A percentile compares a stretch with the other conserved stretches of the same genome.
Evolutionary conservation across 1,140 invertebrate genomes (phyloP).

Genomic region (Caenorhabditis inopinata): DNA sequence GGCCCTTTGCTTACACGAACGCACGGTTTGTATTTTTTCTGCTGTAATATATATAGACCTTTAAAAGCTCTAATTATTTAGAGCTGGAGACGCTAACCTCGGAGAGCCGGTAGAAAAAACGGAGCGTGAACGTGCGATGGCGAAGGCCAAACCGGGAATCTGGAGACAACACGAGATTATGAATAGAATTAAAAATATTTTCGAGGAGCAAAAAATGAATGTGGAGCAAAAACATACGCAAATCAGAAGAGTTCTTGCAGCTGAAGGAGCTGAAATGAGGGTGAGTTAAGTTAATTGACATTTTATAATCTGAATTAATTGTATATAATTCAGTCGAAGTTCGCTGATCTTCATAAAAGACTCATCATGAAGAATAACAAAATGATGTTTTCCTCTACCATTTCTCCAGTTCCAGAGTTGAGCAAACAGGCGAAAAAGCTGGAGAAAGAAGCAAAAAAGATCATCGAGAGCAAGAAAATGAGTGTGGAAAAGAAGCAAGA

Average conservation of each 20-base stretch:
- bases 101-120: not conserved
- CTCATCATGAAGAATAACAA: constrained; percentile 12
- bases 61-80: not conserved
- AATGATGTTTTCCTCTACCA: not conserved
- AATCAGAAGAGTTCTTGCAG: not conserved
- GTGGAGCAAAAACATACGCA: constrained; percentile 7
- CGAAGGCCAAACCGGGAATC: not conserved
- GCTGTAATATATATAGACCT: not conserved
- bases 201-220: not conserved
- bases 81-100: not conserved
- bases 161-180: not conserved
- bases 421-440: constrained; percentile 18
- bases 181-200: not conserved
- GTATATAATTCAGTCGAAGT: not conserved
- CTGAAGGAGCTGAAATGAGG: not conserved
- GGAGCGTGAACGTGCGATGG: not conserved
- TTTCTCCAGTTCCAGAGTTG: not conserved
- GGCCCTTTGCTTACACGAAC: not conserved
- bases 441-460: not conserved
- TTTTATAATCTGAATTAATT: not conserved
- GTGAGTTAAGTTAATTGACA: not conserved
- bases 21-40: not conserved
- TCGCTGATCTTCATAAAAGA: constrained; percentile 13
- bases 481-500: constrained; percentile 6
- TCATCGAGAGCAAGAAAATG: constrained; percentile 10